Evolutionary conservation across 2,888 invertebrate genomes (phyloP), one percentile per base, ranked within the genome.

Genomic region (Hirtodrosophila duncani): DNA sequence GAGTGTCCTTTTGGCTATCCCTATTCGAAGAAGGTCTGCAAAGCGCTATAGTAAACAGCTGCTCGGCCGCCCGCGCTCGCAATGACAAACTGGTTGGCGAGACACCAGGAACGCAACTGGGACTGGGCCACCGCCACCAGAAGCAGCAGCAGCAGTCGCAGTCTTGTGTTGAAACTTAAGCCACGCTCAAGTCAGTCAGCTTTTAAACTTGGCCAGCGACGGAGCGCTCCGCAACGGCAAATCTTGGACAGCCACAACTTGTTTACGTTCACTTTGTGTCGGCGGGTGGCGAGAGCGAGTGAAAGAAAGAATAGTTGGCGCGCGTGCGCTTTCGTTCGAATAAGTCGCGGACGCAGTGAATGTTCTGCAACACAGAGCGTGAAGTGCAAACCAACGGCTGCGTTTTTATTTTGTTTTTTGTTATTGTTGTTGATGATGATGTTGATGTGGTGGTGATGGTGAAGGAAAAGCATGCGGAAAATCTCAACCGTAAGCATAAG

Each of bases 351-450:
- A n/a, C n/a, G n/a, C n/a, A 41, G 39, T 33, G 34, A 42, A 51
- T 81, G 81, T 75, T 75, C 81, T 77, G 81, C 81, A 75, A 81
- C 68, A 68, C 80, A 71, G 33, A 77, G 80, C 80, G 77, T 77
- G 82, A 77, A 81, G 80, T 78, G 75, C 72, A n/a, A 80, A 49
- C 43, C 49, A 48, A 50, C 37, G 33, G 42, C 42, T 38, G 33
- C 31, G 42, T 42, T 45, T 20, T 57, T 63, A 27, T 60, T 70
- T 39, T 46, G 20, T 34, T 59, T 49, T 27, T 44, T 45, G 17
- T 33, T 42, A 10, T 48, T 37, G 17, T 36, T 50, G 16, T 21
- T 27, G 31, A 21, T 26, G 27, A 18, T 14, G 33, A 24, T 36
- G 21, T 17, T 21, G 13, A 23, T 10, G 21, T 26, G n/a, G n/a